phyloP scores from a whole-genome alignment of 2,888 invertebrate species.

The Bembecia ichneumoniformis region DNA sequence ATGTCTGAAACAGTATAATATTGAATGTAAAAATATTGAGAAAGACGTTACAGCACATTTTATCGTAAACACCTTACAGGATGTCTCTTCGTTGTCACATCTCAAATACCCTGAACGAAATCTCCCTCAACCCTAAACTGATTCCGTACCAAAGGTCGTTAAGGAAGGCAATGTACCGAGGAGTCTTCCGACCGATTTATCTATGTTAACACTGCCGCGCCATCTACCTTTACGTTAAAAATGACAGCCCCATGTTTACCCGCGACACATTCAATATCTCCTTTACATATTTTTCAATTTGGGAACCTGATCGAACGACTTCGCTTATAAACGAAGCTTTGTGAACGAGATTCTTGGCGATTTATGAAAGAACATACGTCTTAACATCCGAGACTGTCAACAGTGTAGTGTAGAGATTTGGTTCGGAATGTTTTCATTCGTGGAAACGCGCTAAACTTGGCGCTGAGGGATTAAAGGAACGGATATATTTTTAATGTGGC shows the following conservation, averaged over 20 bases:
- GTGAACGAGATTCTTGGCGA: slow-evolving; percentile 26
- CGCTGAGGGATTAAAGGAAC: slow-evolving; percentile 22
- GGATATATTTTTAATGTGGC: slow-evolving; percentile 15
- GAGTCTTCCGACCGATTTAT: slow-evolving; percentile 60
- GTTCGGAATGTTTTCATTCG: slow-evolving; percentile 19
- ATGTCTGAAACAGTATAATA: too few species aligned
- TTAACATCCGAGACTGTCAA: slow-evolving; percentile 8
- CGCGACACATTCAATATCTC: slow-evolving; percentile 47
- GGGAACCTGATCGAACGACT: slow-evolving; percentile 35
- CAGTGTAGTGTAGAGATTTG: slow-evolving; percentile 7
- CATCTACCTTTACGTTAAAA: slow-evolving; percentile 53
- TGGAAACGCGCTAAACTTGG: slow-evolving; percentile 21
- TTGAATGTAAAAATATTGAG: too few species aligned
- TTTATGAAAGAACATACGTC: slow-evolving; percentile 20
- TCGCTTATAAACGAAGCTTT: slow-evolving; percentile 39
- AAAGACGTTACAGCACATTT: not conserved
- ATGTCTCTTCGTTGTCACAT: not conserved
- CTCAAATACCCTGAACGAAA: slow-evolving; percentile 18
- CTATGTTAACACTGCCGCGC: slow-evolving; percentile 28
- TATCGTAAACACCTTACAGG: not conserved
- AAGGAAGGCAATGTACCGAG: slow-evolving; percentile 60
- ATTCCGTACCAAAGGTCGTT: slow-evolving; percentile 59
- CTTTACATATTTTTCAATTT: slow-evolving; percentile 65
- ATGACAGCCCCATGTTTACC: slow-evolving; percentile 56
- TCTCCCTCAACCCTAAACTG: slow-evolving; percentile 63